Base-by-base conservation (phyloP, 2,888 invertebrate species). In the Sminthurides aquaticus region DNA sequence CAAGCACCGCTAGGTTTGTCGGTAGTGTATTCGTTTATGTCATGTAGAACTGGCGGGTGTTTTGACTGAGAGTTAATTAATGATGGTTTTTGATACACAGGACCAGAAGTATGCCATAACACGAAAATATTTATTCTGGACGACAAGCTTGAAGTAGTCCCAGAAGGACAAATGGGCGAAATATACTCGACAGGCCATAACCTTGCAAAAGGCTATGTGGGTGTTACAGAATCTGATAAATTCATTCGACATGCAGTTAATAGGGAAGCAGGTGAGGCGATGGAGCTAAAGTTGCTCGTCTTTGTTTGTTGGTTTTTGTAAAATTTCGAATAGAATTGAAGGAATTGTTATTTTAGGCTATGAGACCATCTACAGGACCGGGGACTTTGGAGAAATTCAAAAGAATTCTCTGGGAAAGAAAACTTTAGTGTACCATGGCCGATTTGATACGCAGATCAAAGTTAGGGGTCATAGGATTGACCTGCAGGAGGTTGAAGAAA, bases 401-500 rank as follows among this genome's bases (percentile, higher is more conserved):
- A 58, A 60, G 56, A 60, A 57, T 59, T 49, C 34, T 8, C 57
- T 67, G 65, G 72, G 64, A 2, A 49, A 34, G 0, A 25, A 25
- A 8, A 49, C 57, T 3, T 34, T 72, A 8, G 27, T 66, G 22
- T 70, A 65, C 49, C 65, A 67, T 52, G 72, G 71, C 11, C 54
- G 70, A 29, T 57, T 57, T 24, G 60, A 56, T 52, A 48, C 64
- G 0, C 92, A 92, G 78, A 83, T 88, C 48, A 94, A 91, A 82
- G 86, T 91, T 62, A 82, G 91, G 57, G 94, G 94, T 0, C 90
- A 93, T 76, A 81, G 92, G 15, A 90, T 94, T 0, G 91, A 93
- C 76, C 80, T 93, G 56, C 83, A 85, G 1, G 93, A 94, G 80
- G 87, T 94, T 1, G 91, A 93, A 75, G 85, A 85, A 66, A 86